These are phyloP conservation scores for Leptarthrus brevirostris DNA, from an alignment of 2,888 invertebrate genomes.

Conservation along the genomic window DNA sequence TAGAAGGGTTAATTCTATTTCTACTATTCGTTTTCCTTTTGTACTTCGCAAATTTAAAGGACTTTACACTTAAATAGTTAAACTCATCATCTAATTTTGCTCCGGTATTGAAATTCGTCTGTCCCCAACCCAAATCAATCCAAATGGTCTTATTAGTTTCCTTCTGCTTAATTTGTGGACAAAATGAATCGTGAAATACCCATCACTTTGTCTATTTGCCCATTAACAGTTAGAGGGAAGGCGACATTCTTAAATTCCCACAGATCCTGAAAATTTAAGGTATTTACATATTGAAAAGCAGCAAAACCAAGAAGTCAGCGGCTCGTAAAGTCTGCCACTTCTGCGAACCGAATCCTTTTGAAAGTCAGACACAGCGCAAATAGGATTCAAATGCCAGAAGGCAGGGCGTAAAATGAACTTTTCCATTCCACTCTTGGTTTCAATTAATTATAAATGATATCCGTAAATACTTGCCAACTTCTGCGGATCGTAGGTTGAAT, in stretches of 20 bases:
- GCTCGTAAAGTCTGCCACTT: constrained; percentile 41
- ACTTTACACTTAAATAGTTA: too few relatives aligned
- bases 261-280: constrained; percentile 34
- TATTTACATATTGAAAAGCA: constrained; percentile 42
- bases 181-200: not conserved
- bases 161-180: too few relatives aligned
- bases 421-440: constrained; percentile 1
- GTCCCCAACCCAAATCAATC: too few relatives aligned
- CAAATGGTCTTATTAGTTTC: too few relatives aligned
- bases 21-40: too few relatives aligned
- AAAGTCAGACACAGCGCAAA: constrained; percentile 48
- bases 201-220: not conserved
- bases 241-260: constrained; percentile 24
- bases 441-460: constrained; percentile 54
- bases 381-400: constrained; percentile 40
- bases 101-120: too few relatives aligned
- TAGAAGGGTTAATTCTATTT: too few relatives aligned
- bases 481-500: constrained; percentile 40
- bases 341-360: constrained; percentile 31
- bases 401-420: constrained; percentile 35
- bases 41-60: too few relatives aligned
- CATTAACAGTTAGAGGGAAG: not conserved
- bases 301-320: constrained; percentile 34
- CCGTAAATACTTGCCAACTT: constrained; percentile 54
- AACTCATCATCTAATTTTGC: too few relatives aligned